phyloP scores from a whole-genome alignment of 2,113 vertebrate genomes.

The Psittacara wagleri region DNA sequence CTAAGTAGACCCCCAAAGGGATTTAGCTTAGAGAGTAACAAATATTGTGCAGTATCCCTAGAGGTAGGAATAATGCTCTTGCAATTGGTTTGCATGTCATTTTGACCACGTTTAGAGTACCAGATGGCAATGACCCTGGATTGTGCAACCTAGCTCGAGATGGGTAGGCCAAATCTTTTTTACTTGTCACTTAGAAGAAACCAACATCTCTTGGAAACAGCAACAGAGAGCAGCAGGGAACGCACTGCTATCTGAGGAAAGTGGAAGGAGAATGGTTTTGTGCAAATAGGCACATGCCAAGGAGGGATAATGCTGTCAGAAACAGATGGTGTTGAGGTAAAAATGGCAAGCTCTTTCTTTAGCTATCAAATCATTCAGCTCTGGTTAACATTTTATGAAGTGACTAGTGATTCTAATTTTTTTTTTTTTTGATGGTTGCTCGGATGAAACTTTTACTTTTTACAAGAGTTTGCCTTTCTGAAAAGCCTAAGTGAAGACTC shows the following conservation, averaged over 20 bases:
- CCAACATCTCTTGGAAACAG: fast-evolving
- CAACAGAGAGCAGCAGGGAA: background rate
- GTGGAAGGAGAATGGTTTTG: background rate
- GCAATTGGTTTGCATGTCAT: background rate
- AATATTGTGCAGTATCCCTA: background rate
- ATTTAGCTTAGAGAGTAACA: background rate
- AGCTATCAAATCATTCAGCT: background rate
- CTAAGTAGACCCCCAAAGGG: background rate
- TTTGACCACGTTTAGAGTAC: background rate
- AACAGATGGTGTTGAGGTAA: background rate
- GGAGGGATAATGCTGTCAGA: background rate
- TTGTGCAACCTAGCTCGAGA: background rate
- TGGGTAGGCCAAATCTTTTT: fast-evolving
- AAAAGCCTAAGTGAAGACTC: background rate
- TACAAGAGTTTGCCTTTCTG: background rate
- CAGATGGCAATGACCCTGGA: background rate
- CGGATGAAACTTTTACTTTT: background rate
- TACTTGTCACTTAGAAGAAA: background rate
- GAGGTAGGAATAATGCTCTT: background rate
- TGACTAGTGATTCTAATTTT: background rate
- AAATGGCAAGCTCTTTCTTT: background rate
- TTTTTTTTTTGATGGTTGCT: background rate
- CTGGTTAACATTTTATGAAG: background rate
- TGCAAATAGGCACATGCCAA: background rate
- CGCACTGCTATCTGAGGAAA: background rate